Evolutionary conservation across 2,888 invertebrate species (phyloP).

Genomic region (Lamellibrachia satsuma): DNA sequence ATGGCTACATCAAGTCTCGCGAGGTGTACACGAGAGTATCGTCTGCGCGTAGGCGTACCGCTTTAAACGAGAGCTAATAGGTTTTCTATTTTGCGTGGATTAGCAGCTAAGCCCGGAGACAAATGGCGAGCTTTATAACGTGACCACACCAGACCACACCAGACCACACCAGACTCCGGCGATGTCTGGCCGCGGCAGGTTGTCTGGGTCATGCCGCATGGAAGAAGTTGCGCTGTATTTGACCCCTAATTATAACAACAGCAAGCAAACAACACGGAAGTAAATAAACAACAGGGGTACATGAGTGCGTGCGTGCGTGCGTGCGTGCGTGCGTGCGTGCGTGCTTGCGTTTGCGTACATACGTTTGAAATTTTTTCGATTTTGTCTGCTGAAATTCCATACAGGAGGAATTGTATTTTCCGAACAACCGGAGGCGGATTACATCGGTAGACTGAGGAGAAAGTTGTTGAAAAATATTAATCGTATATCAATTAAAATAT

Average conservation of each 20-base stretch:
- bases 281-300: no score
- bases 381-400: background rate
- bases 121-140: background rate
- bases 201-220: background rate
- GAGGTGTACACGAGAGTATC: slow-evolving; percentile 6
- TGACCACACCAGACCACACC: background rate
- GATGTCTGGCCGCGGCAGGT: background rate
- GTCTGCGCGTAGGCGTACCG: background rate
- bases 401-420: background rate
- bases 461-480: background rate
- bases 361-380: no score
- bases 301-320: no score
- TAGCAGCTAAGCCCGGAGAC: background rate
- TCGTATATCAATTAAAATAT: no score
- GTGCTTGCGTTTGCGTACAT: no score
- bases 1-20: background rate
- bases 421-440: background rate
- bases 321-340: no score
- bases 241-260: no score
- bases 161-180: background rate
- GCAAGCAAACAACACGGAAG: no score
- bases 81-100: slow-evolving; percentile 12
- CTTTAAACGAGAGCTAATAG: slow-evolving; percentile 3
- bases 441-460: background rate
- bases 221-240: background rate